Conservation (phyloP, 2,888 invertebrate species). For the Machimus atricapillus region DNA sequence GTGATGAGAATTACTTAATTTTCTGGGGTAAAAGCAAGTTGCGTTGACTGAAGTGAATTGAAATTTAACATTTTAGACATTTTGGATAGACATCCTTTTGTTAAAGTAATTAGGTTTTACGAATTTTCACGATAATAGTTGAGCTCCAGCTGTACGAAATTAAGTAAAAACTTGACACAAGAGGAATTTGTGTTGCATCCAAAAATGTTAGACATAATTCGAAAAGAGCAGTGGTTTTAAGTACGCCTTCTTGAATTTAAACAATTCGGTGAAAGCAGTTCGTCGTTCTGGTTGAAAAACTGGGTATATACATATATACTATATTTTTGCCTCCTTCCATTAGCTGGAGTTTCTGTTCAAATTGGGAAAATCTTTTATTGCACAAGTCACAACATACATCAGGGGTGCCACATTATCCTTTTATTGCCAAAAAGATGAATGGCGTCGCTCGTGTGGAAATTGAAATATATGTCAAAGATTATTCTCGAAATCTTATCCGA, state of each 20-base stretch:
- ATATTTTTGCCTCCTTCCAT: not conserved
- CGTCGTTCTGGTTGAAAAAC: not conserved
- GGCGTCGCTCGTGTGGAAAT: not conserved
- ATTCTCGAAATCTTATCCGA: conserved; percentile 1
- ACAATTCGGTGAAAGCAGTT: not conserved
- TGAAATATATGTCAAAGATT: conserved; percentile 4
- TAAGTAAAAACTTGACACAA: not conserved
- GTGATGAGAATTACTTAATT: not conserved
- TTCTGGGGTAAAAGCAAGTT: not conserved
- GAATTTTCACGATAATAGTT: not conserved
- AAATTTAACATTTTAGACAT: not conserved
- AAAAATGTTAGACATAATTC: not conserved
- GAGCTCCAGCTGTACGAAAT: not conserved
- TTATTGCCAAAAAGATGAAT: conserved; percentile 4
- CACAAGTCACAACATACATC: not conserved
- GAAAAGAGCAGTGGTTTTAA: not conserved
- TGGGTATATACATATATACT: too few relatives aligned
- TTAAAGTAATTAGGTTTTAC: not conserved
- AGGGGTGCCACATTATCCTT: not conserved
- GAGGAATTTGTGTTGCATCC: not conserved
- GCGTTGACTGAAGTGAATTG: not conserved
- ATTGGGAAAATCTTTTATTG: not conserved
- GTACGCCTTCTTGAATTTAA: not conserved
- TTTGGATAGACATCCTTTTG: not conserved
- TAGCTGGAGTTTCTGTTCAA: not conserved